phyloP scores from a whole-genome alignment of 2,113 vertebrate genomes.

The Romanogobio albipinnatus region DNA sequence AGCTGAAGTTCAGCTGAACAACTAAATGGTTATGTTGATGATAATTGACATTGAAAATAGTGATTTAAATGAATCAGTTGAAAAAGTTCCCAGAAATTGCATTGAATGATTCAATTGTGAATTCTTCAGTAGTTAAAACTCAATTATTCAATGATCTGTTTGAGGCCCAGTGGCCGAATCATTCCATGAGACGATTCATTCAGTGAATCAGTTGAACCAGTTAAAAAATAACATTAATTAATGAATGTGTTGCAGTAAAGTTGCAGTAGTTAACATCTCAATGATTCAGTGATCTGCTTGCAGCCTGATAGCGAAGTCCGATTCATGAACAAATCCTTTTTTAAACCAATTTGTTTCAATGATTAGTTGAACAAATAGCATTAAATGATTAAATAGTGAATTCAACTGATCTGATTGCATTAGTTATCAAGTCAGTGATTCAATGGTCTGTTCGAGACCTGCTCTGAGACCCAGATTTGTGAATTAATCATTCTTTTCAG shows the following conservation, averaged over 20 bases:
- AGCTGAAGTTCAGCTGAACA: background rate
- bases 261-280: background rate
- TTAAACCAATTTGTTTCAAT: background rate
- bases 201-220: background rate
- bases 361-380: background rate
- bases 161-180: background rate
- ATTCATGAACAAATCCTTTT: background rate
- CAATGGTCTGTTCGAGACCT: background rate
- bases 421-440: background rate
- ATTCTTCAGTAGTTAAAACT: background rate
- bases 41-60: conserved; percentile 13
- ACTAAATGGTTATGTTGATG: background rate
- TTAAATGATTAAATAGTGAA: background rate
- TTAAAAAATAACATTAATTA: background rate
- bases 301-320: background rate
- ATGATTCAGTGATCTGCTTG: background rate
- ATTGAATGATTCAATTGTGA: background rate
- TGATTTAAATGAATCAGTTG: background rate
- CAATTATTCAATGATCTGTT: background rate
- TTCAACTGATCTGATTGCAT: background rate
- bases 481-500: background rate
- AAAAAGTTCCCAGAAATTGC: background rate
- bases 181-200: background rate
- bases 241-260: background rate
- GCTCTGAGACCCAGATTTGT: background rate